Evolutionary conservation across 2,888 invertebrate species (phyloP).

Genomic region (Stenolophus ochropezus): DNA sequence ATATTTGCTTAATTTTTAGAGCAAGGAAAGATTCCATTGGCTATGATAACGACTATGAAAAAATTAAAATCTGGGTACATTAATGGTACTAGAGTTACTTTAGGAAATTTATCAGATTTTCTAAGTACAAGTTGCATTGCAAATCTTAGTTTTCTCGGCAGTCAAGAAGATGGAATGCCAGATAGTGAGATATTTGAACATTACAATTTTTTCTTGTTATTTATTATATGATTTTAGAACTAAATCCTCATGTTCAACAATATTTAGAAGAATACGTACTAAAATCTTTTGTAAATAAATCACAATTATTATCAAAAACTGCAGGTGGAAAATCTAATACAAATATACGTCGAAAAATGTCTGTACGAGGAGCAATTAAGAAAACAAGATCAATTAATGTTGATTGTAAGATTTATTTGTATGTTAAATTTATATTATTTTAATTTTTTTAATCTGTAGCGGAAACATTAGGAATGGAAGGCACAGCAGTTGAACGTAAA

Average conservation of each 20-base stretch:
- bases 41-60: slow-evolving; percentile 98
- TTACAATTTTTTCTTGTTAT: slow-evolving; percentile 6
- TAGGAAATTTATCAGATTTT: slow-evolving; percentile 96
- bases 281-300: slow-evolving; percentile 85
- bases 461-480: slow-evolving; percentile 88
- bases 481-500: slow-evolving; percentile 76
- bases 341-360: slow-evolving; percentile 84
- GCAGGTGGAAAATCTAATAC: slow-evolving; percentile 75
- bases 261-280: slow-evolving; percentile 91
- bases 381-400: slow-evolving; percentile 95
- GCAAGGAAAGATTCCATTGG: slow-evolving; percentile 92
- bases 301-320: slow-evolving; percentile 79
- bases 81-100: slow-evolving; percentile 97
- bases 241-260: slow-evolving; percentile 88
- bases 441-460: slow-evolving; percentile 73
- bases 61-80: slow-evolving; percentile 99
- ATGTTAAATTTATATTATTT: neutral
- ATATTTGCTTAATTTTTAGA: slow-evolving; percentile 78
- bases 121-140: slow-evolving; percentile 98
- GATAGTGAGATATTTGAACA: slow-evolving; percentile 77
- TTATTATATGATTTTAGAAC: slow-evolving; percentile 73
- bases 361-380: slow-evolving; percentile 93
- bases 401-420: slow-evolving; percentile 79
- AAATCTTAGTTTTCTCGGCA: slow-evolving; percentile 95
- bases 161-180: slow-evolving; percentile 93